Percentiles rank a stretch among this genome's conserved stretches.
Evolutionary conservation across 2,113 vertebrate species (phyloP).

Genomic region (Tor tambroides): DNA sequence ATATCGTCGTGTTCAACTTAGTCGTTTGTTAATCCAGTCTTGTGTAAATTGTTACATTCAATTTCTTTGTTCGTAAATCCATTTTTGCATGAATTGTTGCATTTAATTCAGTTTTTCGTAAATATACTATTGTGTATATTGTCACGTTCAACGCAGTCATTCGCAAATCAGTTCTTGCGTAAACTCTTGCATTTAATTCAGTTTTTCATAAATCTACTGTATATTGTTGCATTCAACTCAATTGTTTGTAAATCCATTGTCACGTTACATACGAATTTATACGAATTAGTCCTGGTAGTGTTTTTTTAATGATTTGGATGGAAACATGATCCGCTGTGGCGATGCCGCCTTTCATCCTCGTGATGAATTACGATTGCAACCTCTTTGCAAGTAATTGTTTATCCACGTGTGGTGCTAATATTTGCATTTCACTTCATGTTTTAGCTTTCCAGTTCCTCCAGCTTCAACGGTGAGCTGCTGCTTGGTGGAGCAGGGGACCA

Average conservation of each 20-base stretch:
- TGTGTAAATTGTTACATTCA: background rate
- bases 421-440: background rate
- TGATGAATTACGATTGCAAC: too few species aligned
- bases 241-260: too few species aligned
- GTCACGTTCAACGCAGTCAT: background rate
- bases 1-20: too few species aligned
- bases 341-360: too few species aligned
- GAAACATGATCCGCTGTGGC: too few species aligned
- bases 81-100: background rate
- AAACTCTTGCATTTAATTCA: background rate
- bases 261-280: too few species aligned
- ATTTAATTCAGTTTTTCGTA: background rate
- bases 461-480: slow-evolving; percentile 87
- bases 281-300: too few species aligned
- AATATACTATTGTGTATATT: background rate
- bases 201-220: background rate
- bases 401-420: background rate
- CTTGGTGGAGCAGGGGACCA: slow-evolving; percentile 57
- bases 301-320: too few species aligned
- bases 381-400: too few species aligned
- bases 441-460: slow-evolving; percentile 77
- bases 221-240: background rate
- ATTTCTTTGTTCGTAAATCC: background rate
- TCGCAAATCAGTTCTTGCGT: background rate
- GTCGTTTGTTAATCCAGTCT: too few species aligned